These are phyloP conservation scores for Lophius americanus DNA, from an alignment of 2,797 vertebrate genomes.

Conservation along the genomic window DNA sequence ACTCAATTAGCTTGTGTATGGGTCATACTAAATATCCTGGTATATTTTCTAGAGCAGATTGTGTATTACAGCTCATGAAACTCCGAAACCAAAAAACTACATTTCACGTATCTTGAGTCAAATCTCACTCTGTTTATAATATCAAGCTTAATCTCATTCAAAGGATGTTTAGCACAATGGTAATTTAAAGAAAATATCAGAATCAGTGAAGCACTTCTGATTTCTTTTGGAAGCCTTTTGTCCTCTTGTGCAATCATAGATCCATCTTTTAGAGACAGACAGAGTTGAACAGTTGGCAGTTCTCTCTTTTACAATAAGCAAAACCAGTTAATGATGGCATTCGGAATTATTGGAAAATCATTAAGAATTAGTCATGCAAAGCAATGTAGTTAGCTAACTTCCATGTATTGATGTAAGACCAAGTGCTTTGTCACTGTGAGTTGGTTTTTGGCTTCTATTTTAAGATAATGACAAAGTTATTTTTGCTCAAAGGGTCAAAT, in stretches of 20 bases:
- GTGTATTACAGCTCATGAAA: background rate
- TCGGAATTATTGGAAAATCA: background rate
- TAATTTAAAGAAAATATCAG: slow-evolving; percentile 4
- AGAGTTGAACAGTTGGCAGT: background rate
- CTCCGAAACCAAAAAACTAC: background rate
- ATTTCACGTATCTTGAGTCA: background rate
- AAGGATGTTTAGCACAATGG: background rate
- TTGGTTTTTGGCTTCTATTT: slow-evolving; percentile 13
- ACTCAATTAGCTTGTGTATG: background rate
- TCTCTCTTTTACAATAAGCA: slow-evolving; percentile 10
- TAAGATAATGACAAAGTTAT: slow-evolving; percentile 17
- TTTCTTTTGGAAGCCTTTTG: slow-evolving; percentile 14
- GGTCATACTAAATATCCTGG: background rate
- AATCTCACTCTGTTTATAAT: too few relatives aligned
- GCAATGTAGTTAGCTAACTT: slow-evolving; percentile 15
- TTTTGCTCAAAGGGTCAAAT: slow-evolving; percentile 11
- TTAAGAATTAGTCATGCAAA: background rate
- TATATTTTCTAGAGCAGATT: background rate
- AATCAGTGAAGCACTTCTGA: slow-evolving; percentile 6
- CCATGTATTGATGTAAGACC: slow-evolving; percentile 10
- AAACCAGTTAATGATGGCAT: slow-evolving; percentile 13
- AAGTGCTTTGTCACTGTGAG: background rate
- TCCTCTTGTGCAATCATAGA: background rate
- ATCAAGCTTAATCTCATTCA: background rate
- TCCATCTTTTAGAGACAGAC: slow-evolving; percentile 1